Evolutionary conservation across 2,888 invertebrate genomes (phyloP), one percentile per base, ranked within the genome.

Genomic region (Macrosiphum euphorbiae): DNA sequence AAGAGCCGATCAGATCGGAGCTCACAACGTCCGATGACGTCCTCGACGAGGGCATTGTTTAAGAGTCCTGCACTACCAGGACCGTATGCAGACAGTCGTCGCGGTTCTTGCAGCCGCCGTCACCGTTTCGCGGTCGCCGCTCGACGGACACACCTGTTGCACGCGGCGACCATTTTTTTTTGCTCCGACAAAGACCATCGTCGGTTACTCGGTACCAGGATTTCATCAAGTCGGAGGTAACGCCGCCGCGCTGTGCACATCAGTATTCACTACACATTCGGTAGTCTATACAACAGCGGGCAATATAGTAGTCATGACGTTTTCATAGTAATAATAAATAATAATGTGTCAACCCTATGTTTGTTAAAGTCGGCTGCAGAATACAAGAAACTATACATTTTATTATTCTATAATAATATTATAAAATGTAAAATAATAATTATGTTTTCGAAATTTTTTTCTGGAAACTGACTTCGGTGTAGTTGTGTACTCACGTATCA

Each of bases 41-140:
- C 86, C n/a, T 20, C 52, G 87, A 5, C 87, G n/a, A 52, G 88
- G 88, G 88, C 88, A 88, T 88, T 88, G 88, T 88, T 52, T 52
- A 20, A n/a, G 88, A 35, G 88, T 52, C 88, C 88, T 35, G 50
- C 28, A 24, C 35, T 52, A 88, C 52, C 88, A 88, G 88, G 88
- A 88, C 35, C 20, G 35, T 52, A 88, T 88, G 88, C 11, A 3
- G 13, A 24, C 52, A 35, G 7, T 16, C 50, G 50, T 78, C 78
- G 35, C 20, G 8, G 16, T 35, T 35, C 16, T 20, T 20, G 35
- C 35, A 1, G 78, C 35, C 78, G 78, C 35, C 78, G 78, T 41
- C 78, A 8, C 2, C 20, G 10, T 16, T n/a, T 50, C 87, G 16
- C 16, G 20, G 0, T 35, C 52, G 50, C 87, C 10, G 35, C 10